Evolutionary conservation across 2,113 vertebrate genomes (phyloP).

Genomic region (Malaclemys terrapin): DNA sequence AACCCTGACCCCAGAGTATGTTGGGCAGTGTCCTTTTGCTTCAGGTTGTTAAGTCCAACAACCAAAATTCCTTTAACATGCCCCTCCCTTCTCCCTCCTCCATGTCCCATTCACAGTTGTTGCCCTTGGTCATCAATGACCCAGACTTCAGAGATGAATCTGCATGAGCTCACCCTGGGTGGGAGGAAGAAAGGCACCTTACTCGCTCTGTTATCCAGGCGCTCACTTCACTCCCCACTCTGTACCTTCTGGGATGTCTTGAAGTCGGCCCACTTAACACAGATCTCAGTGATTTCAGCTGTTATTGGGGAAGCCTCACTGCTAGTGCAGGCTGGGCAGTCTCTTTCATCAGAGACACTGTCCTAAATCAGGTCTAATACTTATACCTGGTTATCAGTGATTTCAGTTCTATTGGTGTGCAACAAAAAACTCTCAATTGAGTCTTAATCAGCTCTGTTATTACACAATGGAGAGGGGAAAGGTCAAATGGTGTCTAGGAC

Average conservation of each 20-base stretch:
- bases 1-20: not conserved
- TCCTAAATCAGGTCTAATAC: not conserved
- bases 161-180: not conserved
- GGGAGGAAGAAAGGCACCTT: too few species aligned
- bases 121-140: not conserved
- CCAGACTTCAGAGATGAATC: not conserved
- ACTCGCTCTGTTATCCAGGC: too few species aligned
- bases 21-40: not conserved
- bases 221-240: too few species aligned
- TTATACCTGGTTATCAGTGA: not conserved
- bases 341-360: not conserved
- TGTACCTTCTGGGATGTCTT: not conserved
- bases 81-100: not conserved
- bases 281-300: not conserved
- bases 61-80: not conserved
- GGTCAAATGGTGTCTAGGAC: not conserved
- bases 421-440: not conserved
- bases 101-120: not conserved
- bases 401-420: not conserved
- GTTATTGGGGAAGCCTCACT: not conserved
- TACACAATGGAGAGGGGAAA: not conserved
- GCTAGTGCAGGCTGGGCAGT: not conserved
- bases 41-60: not conserved
- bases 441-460: not conserved
- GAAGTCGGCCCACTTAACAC: not conserved